Percentiles rank a stretch among this genome's conserved stretches.
These are phyloP conservation scores for Eristalis tenax DNA, from an alignment of 2,888 invertebrate species.

Conservation along the genomic window DNA sequence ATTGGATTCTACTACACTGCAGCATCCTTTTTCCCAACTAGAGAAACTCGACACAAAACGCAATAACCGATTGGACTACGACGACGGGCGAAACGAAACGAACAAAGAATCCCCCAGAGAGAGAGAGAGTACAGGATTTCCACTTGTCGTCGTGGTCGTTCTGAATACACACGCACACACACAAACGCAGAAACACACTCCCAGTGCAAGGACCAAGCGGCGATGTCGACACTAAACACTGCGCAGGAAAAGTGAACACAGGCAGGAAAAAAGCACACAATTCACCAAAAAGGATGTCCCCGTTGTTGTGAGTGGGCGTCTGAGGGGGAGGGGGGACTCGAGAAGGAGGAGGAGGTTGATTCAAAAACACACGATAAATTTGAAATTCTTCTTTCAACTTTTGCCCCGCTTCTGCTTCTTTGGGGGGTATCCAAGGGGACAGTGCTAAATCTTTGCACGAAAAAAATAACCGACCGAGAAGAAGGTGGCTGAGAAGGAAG, in stretches of 20 bases:
- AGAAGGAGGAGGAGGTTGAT: slow-evolving; percentile 19
- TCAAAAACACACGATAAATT: slow-evolving; percentile 27
- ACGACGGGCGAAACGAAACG: slow-evolving; percentile 9
- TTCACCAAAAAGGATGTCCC: slow-evolving; percentile 1
- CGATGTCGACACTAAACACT: slow-evolving; percentile 44
- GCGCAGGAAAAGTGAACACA: slow-evolving; percentile 52
- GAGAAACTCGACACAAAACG: slow-evolving; percentile 53
- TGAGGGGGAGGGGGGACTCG: not conserved
- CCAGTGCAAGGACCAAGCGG: slow-evolving; percentile 35
- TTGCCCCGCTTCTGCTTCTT: not conserved
- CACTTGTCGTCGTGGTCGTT: slow-evolving; percentile 52
- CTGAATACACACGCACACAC: slow-evolving; percentile 24
- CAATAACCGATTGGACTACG: slow-evolving; percentile 51
- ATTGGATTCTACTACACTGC: slow-evolving; percentile 42
- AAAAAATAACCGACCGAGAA: not conserved
- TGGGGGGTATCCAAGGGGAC: slow-evolving; percentile 7
- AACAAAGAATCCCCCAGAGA: slow-evolving; percentile 42
- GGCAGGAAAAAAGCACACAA: not conserved
- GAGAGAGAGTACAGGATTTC: slow-evolving; percentile 61
- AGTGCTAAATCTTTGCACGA: slow-evolving; percentile 48
- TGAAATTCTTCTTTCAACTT: slow-evolving; percentile 10
- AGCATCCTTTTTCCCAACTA: slow-evolving; percentile 59
- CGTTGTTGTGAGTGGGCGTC: not conserved
- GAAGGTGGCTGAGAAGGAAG: slow-evolving; percentile 28
- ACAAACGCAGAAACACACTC: slow-evolving; percentile 23